Evolutionary conservation across 2,797 vertebrate species (phyloP), one percentile per base, ranked within the genome.

Genomic region (Emydoidea blandingii): DNA sequence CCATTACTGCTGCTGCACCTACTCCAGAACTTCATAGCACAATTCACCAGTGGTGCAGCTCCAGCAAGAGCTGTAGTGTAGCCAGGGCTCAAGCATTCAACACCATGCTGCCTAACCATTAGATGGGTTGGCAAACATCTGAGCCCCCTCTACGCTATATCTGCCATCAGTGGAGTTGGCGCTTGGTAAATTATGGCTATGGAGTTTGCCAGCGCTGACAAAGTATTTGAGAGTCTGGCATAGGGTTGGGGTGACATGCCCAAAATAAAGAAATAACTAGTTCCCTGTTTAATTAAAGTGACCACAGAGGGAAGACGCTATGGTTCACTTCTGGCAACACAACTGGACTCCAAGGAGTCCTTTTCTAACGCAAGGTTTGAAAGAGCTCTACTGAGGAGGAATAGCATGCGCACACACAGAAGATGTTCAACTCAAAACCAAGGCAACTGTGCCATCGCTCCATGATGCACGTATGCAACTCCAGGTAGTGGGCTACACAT

Each of bases 141-240:
- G 62, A 37, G 72, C 12, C 6, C 44, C 72, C 18, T 18, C 34
- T 21, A 10, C 7, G 29, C 29, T 21, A 19, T 11, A 21, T 47
- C 29, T 25, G 6, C 34, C 37, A 1, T 76, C 0, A 0, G 2
- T 54, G 12, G 1, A 19, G 54, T n/a, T 16, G 1, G 81, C 47
- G 25, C 0, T 27, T 1, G 3, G 29, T 34, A 0, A 3, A 49
- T 53, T 4, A 72, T 27, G 41, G 1, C n/a, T 4, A 0, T 0
- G 1, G 82, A 1, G 0, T 8, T 1, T 3, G 56, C 41, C 19
- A 68, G 34, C 10, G 18, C 18, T n/a, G n/a, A 19, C 34, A 21
- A 10, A 65, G 8, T 68, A 65, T 68, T 68, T n/a, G 34, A 68
- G 62, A 37, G 34, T 68, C 62, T 65, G 62, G 34, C n/a, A 5